Percentiles rank a stretch among this genome's conserved stretches.
Conservation (phyloP, 2,888 invertebrate species). For the Seira musarum region DNA sequence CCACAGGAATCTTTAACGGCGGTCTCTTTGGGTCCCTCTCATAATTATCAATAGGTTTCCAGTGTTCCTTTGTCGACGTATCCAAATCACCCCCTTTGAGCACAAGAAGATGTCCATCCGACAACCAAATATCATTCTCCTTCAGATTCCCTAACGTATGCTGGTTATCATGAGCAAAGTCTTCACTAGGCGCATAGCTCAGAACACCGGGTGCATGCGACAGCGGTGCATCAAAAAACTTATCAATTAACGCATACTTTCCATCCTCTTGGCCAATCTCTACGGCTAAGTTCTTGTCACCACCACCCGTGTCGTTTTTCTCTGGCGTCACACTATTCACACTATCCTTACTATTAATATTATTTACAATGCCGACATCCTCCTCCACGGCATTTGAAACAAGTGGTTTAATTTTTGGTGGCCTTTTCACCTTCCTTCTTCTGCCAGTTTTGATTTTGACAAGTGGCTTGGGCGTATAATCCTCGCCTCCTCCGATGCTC, state of each 20-base stretch:
- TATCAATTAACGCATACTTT: slow-evolving; percentile 83
- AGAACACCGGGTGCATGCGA: slow-evolving; percentile 86
- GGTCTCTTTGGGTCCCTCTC: slow-evolving; percentile 81
- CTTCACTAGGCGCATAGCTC: slow-evolving; percentile 86
- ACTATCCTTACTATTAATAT: slow-evolving; percentile 27
- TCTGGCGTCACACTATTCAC: slow-evolving; percentile 23
- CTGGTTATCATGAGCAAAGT: slow-evolving; percentile 85
- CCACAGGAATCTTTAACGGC: slow-evolving; percentile 87
- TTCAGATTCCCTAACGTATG: slow-evolving; percentile 86
- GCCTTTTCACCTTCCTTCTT: slow-evolving; percentile 67
- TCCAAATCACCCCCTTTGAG: slow-evolving; percentile 81
- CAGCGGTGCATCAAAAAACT: slow-evolving; percentile 78
- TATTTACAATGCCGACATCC: slow-evolving; percentile 48
- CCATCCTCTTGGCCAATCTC: slow-evolving; percentile 78
- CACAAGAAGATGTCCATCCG: slow-evolving; percentile 89
- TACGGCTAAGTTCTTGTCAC: slow-evolving; percentile 68
- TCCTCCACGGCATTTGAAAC: slow-evolving; percentile 54
- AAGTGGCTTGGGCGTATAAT: slow-evolving; percentile 52
- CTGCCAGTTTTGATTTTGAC: slow-evolving; percentile 58
- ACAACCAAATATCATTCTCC: slow-evolving; percentile 91
- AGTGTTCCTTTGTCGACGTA: slow-evolving; percentile 73
- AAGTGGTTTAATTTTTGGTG: slow-evolving; percentile 53
- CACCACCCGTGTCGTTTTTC: slow-evolving; percentile 44
- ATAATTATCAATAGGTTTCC: slow-evolving; percentile 90
- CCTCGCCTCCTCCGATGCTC: slow-evolving; percentile 24